Conservation (phyloP, 2,888 invertebrate genomes). For the Polietes domitor region DNA sequence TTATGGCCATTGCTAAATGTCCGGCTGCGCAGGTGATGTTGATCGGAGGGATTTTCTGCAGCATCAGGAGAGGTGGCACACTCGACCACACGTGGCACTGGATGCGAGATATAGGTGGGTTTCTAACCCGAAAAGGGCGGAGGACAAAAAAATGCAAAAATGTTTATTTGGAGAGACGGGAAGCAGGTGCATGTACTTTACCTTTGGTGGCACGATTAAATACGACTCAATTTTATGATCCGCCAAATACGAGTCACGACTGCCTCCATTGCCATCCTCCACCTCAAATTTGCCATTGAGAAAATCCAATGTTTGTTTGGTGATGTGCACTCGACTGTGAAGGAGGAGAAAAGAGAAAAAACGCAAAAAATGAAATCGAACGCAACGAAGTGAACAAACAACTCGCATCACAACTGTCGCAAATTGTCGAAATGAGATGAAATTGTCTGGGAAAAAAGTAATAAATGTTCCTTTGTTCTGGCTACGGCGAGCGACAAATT, state of each 20-base stretch:
- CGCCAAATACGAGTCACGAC: slow-evolving; percentile 91
- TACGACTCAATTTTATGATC: slow-evolving; percentile 95
- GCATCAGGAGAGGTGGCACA: slow-evolving; percentile 69
- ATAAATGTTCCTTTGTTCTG: background rate
- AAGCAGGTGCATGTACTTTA: slow-evolving; percentile 78
- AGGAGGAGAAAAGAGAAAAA: slow-evolving; percentile 27
- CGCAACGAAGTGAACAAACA: no score
- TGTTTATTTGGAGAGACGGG: background rate
- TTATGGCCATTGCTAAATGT: slow-evolving; percentile 36
- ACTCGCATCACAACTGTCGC: no score
- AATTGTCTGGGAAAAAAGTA: slow-evolving; percentile 23
- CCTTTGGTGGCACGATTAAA: slow-evolving; percentile 92
- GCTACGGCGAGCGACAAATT: slow-evolving; percentile 5
- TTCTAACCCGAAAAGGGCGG: slow-evolving; percentile 53
- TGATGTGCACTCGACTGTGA: slow-evolving; percentile 91
- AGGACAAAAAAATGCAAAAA: background rate
- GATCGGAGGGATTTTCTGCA: slow-evolving; percentile 33
- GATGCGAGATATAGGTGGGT: slow-evolving; percentile 66
- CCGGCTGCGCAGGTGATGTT: slow-evolving; percentile 35
- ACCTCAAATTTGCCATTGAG: slow-evolving; percentile 91
- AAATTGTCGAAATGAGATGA: slow-evolving; percentile 18
- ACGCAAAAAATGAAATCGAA: slow-evolving; percentile 12
- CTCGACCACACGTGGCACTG: slow-evolving; percentile 77
- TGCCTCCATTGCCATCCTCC: slow-evolving; percentile 91
- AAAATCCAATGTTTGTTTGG: slow-evolving; percentile 90